These are phyloP conservation scores for Syncerus caffer DNA, from an alignment of 2,797 vertebrate species.

Conservation along the genomic window DNA sequence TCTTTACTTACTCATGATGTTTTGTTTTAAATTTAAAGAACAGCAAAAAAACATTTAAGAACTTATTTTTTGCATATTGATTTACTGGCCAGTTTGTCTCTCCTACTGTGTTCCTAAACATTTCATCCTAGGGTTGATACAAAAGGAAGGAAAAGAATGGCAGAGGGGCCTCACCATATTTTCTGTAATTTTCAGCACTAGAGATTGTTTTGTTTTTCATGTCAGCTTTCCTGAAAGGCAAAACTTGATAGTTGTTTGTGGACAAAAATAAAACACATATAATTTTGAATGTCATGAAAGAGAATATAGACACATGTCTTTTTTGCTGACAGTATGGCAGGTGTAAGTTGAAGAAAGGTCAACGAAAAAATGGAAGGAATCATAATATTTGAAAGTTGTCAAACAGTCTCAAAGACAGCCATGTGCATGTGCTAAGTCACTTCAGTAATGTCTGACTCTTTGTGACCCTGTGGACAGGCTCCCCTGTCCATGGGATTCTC, in stretches of 20 bases:
- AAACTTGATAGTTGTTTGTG: not conserved
- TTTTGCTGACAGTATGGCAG: not conserved
- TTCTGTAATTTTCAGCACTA: not conserved
- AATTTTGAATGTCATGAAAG: not conserved
- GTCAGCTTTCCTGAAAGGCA: not conserved
- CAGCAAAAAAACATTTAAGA: not conserved
- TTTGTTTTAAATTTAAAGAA: not conserved
- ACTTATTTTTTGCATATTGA: not conserved
- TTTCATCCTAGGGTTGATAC: not conserved
- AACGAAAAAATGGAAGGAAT: not conserved
- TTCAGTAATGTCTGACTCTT: not conserved
- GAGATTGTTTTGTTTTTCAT: not conserved
- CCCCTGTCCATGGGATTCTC: not conserved
- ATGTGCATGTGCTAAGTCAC: fast-evolving
- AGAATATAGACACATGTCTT: not conserved
- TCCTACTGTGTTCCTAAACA: not conserved
- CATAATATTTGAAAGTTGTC: not conserved
- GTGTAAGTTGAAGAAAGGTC: not conserved
- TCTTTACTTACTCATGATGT: not conserved
- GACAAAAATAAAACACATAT: not conserved
- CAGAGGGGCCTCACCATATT: not conserved
- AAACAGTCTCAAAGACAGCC: not conserved
- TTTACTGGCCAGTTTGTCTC: not conserved
- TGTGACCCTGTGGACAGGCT: not conserved
- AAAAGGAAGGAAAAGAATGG: not conserved